Evolutionary conservation across 2,888 invertebrate genomes (phyloP), one percentile per base, ranked within the genome.

Genomic region (Aphodius granarius): DNA sequence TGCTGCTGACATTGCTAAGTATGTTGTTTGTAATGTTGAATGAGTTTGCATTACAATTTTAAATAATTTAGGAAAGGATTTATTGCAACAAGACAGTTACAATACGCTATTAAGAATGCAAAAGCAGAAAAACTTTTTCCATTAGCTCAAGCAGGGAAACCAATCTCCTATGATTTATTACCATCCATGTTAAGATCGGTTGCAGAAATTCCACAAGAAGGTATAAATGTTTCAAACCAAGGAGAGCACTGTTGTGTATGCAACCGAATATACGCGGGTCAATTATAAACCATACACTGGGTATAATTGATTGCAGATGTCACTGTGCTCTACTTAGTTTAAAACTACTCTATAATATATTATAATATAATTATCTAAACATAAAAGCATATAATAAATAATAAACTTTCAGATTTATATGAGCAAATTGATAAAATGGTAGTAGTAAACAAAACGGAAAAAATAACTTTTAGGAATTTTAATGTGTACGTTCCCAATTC

Each of bases 1-100:
- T 16, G 87, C 91, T 1, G 88, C 89, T n/a, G 81, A 87, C 65
- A 83, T 93, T 81, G 91, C 92, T 17, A 88, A 84, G 89, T 89
- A 85, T 77, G 75, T 63, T 18, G 16, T 71, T 20, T 16, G 20
- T 19, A 19, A 13, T 18, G 23, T 23, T 5, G 4, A 6, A 5
- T 23, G 6, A 23, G 6, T 5, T 13, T 70, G 22, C 21, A 4
- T 15, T 16, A 17, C 9, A 20, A 70, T 66, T 66, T 66, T n/a
- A 18, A 20, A 68, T 68, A 9, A 21, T 84, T 74, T 78, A 89
- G 89, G 77, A 83, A 85, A 79, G 91, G 91, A 23, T 90, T 90
- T 82, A 83, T 86, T 73, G 86, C 90, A 20, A 86, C 90, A 0
- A 87, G 86, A 80, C 88, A 87, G 79, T 84, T 91, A 75, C 86